A percentile compares a stretch with the other conserved stretches of the same genome.
phyloP scores from a whole-genome alignment of 2,113 vertebrate species.

The Dasyornis broadbenti region DNA sequence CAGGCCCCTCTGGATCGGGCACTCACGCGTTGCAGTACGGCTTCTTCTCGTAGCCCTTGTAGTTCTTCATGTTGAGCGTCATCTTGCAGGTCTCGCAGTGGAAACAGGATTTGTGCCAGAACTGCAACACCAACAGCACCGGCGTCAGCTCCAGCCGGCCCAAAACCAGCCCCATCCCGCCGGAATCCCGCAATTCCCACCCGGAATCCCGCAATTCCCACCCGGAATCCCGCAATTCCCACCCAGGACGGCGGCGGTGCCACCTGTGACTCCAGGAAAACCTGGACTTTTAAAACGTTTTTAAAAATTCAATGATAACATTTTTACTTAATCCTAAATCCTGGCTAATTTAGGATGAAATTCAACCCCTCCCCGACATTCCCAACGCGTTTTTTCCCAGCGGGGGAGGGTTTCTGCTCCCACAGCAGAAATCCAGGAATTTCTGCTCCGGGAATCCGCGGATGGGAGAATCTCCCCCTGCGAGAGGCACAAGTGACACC shows the following conservation, averaged over 20 bases:
- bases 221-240: rapidly evolving
- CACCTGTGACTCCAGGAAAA: rapidly evolving
- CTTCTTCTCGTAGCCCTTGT: slow-evolving; percentile 85
- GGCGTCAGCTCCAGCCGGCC: rapidly evolving
- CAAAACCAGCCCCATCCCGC: not conserved
- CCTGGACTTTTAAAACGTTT: too few species aligned
- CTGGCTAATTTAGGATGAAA: rapidly evolving
- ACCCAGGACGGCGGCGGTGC: not conserved
- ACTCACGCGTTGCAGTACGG: slow-evolving; percentile 84
- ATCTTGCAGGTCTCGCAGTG: slow-evolving; percentile 84
- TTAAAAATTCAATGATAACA: too few species aligned
- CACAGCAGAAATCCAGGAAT: not conserved
- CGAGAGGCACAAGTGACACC: not conserved
- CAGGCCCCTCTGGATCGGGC: too few species aligned
- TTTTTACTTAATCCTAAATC: not conserved
- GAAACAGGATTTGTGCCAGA: slow-evolving; percentile 83
- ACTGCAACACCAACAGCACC: slow-evolving; percentile 45
- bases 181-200: too few species aligned
- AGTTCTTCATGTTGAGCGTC: slow-evolving; percentile 86
- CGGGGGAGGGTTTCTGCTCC: too few species aligned
- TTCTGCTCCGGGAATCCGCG: not conserved
- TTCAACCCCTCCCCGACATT: rapidly evolving
- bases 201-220: too few species aligned
- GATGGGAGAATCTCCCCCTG: not conserved
- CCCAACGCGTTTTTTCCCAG: not conserved